Conservation (phyloP, 2,113 vertebrate species). For the Dermatemys mawii region DNA sequence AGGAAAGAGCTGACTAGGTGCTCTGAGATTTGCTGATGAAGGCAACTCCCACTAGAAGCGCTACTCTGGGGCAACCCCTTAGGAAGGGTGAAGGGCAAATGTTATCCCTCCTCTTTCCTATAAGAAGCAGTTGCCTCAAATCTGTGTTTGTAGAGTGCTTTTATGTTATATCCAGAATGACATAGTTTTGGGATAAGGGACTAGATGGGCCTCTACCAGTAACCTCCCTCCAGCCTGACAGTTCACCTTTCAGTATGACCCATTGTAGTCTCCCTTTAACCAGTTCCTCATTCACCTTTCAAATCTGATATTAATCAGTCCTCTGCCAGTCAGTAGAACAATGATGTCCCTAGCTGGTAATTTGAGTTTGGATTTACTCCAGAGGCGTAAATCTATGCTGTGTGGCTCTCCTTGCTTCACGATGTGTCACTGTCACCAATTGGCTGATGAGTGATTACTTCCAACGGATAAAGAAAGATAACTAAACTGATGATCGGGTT, state of each 20-base stretch:
- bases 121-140: not conserved
- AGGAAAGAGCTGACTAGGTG: not conserved
- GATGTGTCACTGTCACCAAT: not conserved
- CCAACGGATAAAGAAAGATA: not conserved
- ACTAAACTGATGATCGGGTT: not conserved
- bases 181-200: not conserved
- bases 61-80: not conserved
- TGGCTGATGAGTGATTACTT: not conserved
- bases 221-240: not conserved
- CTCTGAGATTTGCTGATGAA: not conserved
- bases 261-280: not conserved
- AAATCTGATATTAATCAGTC: not conserved
- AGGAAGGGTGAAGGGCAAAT: not conserved
- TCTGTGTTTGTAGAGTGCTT: not conserved
- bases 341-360: not conserved
- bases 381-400: not conserved
- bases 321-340: not conserved
- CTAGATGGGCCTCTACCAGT: not conserved
- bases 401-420: not conserved
- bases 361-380: not conserved
- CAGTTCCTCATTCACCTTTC: not conserved
- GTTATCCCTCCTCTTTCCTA: not conserved
- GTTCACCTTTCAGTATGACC: not conserved
- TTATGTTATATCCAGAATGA: not conserved
- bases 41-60: not conserved